Conservation (phyloP, 2,797 vertebrate species). For the Neopelma chrysocephalum region DNA sequence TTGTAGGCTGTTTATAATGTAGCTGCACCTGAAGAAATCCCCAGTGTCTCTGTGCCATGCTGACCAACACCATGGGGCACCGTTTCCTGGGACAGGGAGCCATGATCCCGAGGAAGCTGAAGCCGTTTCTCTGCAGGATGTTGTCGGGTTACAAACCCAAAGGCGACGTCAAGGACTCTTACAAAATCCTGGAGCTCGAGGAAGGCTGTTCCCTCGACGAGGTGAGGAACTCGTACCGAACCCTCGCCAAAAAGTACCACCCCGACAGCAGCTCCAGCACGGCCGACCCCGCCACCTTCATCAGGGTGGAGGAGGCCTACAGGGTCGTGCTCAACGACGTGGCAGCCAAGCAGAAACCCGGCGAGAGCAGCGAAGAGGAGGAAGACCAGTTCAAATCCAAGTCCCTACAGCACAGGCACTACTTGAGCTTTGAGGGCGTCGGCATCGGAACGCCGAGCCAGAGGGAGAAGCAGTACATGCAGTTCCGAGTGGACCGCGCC, state of each 20-base stretch:
- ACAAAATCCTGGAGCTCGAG: constrained; percentile 84
- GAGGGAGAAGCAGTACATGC: constrained; percentile 88
- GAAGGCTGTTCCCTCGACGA: constrained; percentile 79
- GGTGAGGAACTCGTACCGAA: constrained; percentile 85
- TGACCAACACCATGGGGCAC: constrained; percentile 42
- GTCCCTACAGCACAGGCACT: constrained; percentile 89
- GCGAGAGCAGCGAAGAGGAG: constrained; percentile 56
- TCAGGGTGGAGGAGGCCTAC: constrained; percentile 88
- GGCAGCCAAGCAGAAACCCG: constrained; percentile 34
- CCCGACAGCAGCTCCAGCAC: constrained; percentile 85
- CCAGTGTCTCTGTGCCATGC: background rate
- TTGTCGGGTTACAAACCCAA: constrained; percentile 55
- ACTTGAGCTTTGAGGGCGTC: constrained; percentile 91
- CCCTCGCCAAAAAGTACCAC: constrained; percentile 90
- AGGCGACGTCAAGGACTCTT: constrained; percentile 77
- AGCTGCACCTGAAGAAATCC: constrained; percentile 2
- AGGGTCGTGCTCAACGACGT: constrained; percentile 82
- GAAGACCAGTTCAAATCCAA: constrained; percentile 76
- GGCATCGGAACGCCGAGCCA: constrained; percentile 92
- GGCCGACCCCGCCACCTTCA: constrained; percentile 81
- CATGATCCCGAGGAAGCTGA: constrained; percentile 34
- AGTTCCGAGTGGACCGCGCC: constrained; percentile 87
- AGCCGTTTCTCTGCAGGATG: constrained; percentile 31
- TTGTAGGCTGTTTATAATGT: constrained; percentile 54
- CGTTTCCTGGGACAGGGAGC: background rate